Base-by-base conservation (phyloP, 2,888 invertebrate species). In the Suillia variegata region DNA sequence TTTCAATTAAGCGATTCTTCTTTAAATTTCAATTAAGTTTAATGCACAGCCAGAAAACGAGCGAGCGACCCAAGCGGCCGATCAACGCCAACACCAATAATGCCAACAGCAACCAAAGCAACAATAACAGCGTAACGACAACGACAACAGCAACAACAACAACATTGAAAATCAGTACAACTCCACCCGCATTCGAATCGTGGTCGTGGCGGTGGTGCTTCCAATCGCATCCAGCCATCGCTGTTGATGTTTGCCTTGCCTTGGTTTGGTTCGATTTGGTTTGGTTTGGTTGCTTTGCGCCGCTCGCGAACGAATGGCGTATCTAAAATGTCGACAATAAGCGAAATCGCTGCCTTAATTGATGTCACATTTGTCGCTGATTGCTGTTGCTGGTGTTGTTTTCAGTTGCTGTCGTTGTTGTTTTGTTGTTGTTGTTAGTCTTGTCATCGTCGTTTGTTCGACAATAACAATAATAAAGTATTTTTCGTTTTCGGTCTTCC, bases 1-100 rank as follows among this genome's bases (percentile, higher is more conserved):
- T 68, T 71, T 74, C 76, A 75, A 75, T 76, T 75, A 70, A 74
- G 60, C 60, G 49, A 62, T 61, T 55, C 59, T n/a, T n/a, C n/a
- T 48, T 61, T 61, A 54, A 54, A 59, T 61, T 61, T 59, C 58
- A 60, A 61, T 63, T 61, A 45, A 54, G 45, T 45, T 55, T 33
- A 56, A 34, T 50, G 53, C 45, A 53, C 26, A 26, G 51, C 47
- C n/a, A n/a, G 22, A 50, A 53, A 48, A 53, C 4, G 13, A 33
- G n/a, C n/a, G n/a, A n/a, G n/a, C n/a, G n/a, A n/a, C n/a, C n/a
- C n/a, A n/a, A n/a, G n/a, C n/a, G n/a, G n/a, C n/a, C n/a, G n/a
- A n/a, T n/a, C n/a, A n/a, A n/a, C n/a, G n/a, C n/a, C n/a, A n/a
- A n/a, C n/a, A n/a, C n/a, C n/a, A n/a, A n/a, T n/a, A n/a, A n/a